These are phyloP conservation scores for Drosophila simulans DNA, from an alignment of 1,140 invertebrate species.

Conservation along the genomic window DNA sequence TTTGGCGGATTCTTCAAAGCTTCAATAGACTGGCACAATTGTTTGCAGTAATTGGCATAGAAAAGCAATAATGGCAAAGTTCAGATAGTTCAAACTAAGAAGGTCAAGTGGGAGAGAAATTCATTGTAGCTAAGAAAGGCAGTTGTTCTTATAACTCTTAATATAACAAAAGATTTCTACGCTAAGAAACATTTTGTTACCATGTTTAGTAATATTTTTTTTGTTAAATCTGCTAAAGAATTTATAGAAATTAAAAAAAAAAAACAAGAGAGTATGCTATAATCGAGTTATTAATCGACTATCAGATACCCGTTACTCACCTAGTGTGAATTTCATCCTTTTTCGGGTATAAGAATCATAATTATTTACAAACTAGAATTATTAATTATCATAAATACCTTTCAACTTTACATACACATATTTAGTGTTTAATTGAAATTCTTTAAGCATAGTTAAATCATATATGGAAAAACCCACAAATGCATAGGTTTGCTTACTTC, in stretches of 20 bases:
- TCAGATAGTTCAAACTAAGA: constrained; percentile 7
- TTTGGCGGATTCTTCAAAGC: constrained; percentile 38
- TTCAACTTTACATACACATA: not conserved
- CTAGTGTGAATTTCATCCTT: no score
- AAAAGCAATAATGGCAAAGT: constrained; percentile 20
- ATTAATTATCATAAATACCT: no score
- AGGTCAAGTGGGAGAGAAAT: constrained; percentile 1
- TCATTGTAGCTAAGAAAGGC: not conserved
- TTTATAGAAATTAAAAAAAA: no score
- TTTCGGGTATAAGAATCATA: no score
- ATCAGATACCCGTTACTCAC: no score
- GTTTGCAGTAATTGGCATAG: constrained; percentile 20
- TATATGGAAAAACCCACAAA: constrained; percentile 12
- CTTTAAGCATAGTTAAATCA: constrained; percentile 4
- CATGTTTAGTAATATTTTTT: no score
- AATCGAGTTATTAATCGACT: no score
- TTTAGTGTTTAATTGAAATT: constrained; percentile 34
- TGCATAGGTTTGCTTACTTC: not conserved
- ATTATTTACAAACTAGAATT: no score
- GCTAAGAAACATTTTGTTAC: no score
- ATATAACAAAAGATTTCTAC: no score
- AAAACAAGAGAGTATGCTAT: no score
- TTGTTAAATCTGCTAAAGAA: no score
- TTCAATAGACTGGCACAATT: constrained; percentile 24
- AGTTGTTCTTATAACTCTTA: not conserved